Evolutionary conservation across 2,888 invertebrate species (phyloP), one percentile per base, ranked within the genome.

Genomic region (Elegia similella): DNA sequence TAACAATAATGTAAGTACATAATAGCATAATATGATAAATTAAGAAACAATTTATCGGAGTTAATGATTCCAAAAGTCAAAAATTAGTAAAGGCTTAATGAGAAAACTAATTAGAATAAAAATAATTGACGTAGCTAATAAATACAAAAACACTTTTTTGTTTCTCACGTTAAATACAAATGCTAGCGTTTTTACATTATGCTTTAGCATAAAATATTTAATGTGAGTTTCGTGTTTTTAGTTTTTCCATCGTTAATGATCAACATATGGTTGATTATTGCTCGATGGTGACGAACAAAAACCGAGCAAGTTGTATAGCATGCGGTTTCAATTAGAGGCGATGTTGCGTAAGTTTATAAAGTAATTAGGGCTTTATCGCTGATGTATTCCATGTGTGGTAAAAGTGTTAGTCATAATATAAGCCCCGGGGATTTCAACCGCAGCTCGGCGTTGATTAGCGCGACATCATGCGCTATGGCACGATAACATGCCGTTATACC

Each of bases 261-360:
- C 69, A 68, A 76, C 84, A 84, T 78, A 75, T 84, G 84, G 70
- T 72, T 68, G 65, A 66, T 69, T 69, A 70, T 62, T 59, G 62
- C 66, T 62, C 69, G 62, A 65, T 70, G 70, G 70, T 75, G 38
- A 38, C 38, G 76, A 69, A 73, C 72, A 80, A 79, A 78, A 78
- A 76, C 12, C 13, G 47, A 30, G 30, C 47, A 13, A 30, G 23
- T 23, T 46, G 46, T 64, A 62, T 64, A 73, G 69, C 82, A 83
- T 80, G 75, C 76, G 75, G 78, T 76, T 77, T 77, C 69, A 81
- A 81, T 86, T 81, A 79, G 66, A 64, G 47, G 52, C 42, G 38
- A 50, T 47, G 59, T 62, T 62, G 60, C 64, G 60, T 61, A 59
- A 61, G 54, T 58, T 61, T 43, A 62, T 61, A 58, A 59, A 55